phyloP scores from a whole-genome alignment of 2,888 invertebrate species.

The Brachyopa scutellaris region DNA sequence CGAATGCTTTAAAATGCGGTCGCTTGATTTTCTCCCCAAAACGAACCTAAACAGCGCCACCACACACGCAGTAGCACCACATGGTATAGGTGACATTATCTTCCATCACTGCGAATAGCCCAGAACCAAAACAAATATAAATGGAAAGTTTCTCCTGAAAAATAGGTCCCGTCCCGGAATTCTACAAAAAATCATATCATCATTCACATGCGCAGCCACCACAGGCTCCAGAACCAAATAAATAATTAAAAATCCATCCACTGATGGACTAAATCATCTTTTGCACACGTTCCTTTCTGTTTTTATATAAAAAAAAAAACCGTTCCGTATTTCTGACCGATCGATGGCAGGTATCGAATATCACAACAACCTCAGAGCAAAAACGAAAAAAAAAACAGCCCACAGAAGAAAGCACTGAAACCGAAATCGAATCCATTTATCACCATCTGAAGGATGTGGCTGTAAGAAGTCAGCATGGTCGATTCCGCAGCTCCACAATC shows the following conservation, averaged over 20 bases:
- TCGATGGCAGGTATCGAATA: slow-evolving; percentile 47
- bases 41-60: slow-evolving; percentile 1
- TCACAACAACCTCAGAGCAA: slow-evolving; percentile 8
- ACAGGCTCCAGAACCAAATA: slow-evolving; percentile 5
- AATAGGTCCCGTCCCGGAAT: slow-evolving; percentile 15
- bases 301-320: slow-evolving; percentile 14
- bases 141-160: slow-evolving; percentile 22
- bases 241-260: slow-evolving; percentile 51
- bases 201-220: slow-evolving; percentile 30
- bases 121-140: background rate
- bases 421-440: slow-evolving; percentile 70
- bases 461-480: slow-evolving; percentile 36
- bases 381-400: background rate
- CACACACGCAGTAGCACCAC: slow-evolving; percentile 22
- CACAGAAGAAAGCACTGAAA: slow-evolving; percentile 61
- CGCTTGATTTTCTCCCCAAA: slow-evolving; percentile 19
- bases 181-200: background rate
- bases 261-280: slow-evolving; percentile 63
- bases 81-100: slow-evolving; percentile 45
- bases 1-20: slow-evolving; percentile 30
- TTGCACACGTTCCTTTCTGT: slow-evolving; percentile 32
- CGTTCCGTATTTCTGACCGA: slow-evolving; percentile 50
- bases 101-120: background rate
- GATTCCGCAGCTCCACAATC: background rate
- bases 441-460: slow-evolving; percentile 61